Evolutionary conservation across 1,140 invertebrate genomes (phyloP).

Genomic region (Ostrea denselamellosa): DNA sequence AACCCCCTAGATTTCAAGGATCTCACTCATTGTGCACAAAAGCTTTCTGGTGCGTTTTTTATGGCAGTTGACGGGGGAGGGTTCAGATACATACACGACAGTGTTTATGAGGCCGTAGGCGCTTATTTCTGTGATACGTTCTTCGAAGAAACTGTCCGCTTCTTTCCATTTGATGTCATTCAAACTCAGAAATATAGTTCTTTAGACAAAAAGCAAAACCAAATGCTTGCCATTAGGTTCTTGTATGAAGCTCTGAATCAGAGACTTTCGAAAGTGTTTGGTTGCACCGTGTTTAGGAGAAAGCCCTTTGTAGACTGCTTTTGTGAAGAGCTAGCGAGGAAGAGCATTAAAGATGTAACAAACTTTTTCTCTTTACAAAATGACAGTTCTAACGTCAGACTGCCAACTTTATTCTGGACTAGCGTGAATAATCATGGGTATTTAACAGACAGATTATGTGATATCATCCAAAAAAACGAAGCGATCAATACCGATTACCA

Average conservation of each 20-base stretch:
- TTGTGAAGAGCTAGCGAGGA: not conserved
- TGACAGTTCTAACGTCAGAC: not conserved
- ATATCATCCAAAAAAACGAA: not conserved
- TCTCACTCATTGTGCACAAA: not conserved
- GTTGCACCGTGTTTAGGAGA: not conserved
- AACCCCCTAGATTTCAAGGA: not conserved
- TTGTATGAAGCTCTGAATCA: not conserved
- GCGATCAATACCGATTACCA: not conserved
- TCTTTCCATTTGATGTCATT: not conserved
- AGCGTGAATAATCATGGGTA: not conserved
- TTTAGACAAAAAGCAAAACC: not conserved
- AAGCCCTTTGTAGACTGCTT: not conserved
- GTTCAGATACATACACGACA: not conserved
- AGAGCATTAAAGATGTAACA: not conserved
- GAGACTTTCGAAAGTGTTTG: not conserved
- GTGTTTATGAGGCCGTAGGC: not conserved
- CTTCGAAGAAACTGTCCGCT: not conserved
- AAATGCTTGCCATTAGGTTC: not conserved
- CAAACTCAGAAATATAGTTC: not conserved
- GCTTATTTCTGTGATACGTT: not conserved
- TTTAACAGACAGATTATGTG: not conserved
- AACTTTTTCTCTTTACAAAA: not conserved
- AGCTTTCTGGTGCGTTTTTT: not conserved
- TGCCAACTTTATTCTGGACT: not conserved
- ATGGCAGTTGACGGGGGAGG: not conserved